A percentile compares a stretch with the other conserved stretches of the same genome.
phyloP scores from a whole-genome alignment of 1,140 invertebrate genomes.

The Hylyphantes graminicola region DNA sequence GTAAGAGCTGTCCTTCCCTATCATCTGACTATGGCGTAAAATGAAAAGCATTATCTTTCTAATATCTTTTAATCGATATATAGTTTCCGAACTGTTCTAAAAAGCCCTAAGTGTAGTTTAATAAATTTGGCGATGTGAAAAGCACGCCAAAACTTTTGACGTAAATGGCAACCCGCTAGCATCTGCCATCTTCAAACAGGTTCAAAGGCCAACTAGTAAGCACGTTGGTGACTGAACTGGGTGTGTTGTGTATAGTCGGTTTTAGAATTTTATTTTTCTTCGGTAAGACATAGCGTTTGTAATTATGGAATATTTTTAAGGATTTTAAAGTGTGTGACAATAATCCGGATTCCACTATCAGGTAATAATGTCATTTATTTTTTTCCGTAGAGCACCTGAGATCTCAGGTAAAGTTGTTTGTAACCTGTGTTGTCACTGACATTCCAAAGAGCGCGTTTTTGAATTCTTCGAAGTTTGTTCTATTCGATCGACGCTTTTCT shows the following conservation, averaged over 20 bases:
- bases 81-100: too few species aligned
- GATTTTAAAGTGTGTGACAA: background rate
- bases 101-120: too few species aligned
- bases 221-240: slow-evolving; percentile 21
- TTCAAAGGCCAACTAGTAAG: slow-evolving; percentile 54
- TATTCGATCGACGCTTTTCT: too few species aligned
- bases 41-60: too few species aligned
- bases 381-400: background rate
- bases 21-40: too few species aligned
- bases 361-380: too few species aligned
- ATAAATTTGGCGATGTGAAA: too few species aligned
- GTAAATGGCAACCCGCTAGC: slow-evolving; percentile 2
- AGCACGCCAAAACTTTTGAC: background rate
- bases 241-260: background rate
- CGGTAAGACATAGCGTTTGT: background rate
- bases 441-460: slow-evolving; percentile 23
- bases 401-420: background rate
- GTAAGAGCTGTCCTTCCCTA: too few species aligned
- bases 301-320: slow-evolving; percentile 15
- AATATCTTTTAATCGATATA: too few species aligned
- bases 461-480: background rate
- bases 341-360: too few species aligned
- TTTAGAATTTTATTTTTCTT: background rate
- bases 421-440: background rate
- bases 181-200: slow-evolving; percentile 51